Evolutionary conservation across 2,888 invertebrate genomes (phyloP), one percentile per base, ranked within the genome.

Genomic region (Drosophila dives): DNA sequence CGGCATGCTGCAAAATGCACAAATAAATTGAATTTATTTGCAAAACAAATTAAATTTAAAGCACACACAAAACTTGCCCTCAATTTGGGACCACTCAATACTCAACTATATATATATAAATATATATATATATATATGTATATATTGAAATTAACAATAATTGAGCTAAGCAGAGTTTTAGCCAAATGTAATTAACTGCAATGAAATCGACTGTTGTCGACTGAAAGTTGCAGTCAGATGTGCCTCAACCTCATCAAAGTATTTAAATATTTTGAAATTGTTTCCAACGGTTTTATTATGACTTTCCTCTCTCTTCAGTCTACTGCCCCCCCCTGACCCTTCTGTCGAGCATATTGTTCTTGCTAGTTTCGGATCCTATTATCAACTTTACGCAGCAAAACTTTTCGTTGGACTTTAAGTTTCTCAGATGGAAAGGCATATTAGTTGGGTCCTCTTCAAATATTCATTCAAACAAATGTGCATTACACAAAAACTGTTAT

Each of bases 11-110:
- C 45, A 49, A 26, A 73, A 61, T 67, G 42, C 50, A 54, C 56
- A 67, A 84, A 63, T 62, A 38, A 56, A 50, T 65, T 53, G 50
- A 64, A 59, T 60, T 70, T 70, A 83, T 75, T 81, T 84, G 74
- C 69, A 56, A 56, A 23, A 15, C 32, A 56, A 61, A 70, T 64
- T 55, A 50, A 56, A 62, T 61, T 45, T 23, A 56, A 33, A 34
- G 23, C 42, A 33, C 29, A 8, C 17, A 23, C 45, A 32, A 32
- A 42, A 32, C 7, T 17, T n/a, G 40, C 15, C 26, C 7, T 6
- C 8, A 45, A 23, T 45, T 45, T 23, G 0, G 45, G 15, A 15
- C 2, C 45, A 45, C 15, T 23, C 20, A 45, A 4, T 15, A 8
- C 15, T 23, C 0, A 4, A 7, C 6, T 23, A 23, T 2, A 23